A percentile compares a stretch with the other conserved stretches of the same genome.
phyloP scores from a whole-genome alignment of 2,113 vertebrate species.

The Rhinoptilus africanus region DNA sequence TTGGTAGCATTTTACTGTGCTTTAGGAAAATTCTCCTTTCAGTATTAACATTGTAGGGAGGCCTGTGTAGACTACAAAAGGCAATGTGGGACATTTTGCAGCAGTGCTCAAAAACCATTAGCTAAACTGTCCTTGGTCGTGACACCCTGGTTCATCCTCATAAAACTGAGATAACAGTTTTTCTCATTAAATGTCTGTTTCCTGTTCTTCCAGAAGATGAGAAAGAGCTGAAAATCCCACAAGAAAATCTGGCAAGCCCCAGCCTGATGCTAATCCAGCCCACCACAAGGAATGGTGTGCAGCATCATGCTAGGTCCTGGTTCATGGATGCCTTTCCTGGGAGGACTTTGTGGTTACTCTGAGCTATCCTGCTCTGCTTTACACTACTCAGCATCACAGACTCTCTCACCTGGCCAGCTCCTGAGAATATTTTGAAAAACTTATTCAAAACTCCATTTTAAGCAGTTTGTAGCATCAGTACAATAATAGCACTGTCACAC shows the following conservation, averaged over 20 bases:
- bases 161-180: neutral
- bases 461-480: neutral
- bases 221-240: neutral
- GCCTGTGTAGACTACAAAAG: neutral
- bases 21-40: neutral
- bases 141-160: neutral
- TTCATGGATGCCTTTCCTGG: neutral
- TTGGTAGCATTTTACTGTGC: neutral
- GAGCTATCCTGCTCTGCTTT: neutral
- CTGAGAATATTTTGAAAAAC: neutral
- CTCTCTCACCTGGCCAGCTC: neutral
- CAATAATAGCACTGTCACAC: neutral
- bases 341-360: neutral
- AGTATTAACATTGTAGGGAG: neutral
- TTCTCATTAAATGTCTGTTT: neutral
- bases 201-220: neutral
- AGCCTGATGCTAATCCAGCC: neutral
- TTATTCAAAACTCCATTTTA: neutral
- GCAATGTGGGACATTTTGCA: neutral
- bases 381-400: rapidly evolving
- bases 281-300: rapidly evolving
- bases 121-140: neutral
- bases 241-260: neutral
- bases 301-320: neutral
- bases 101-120: neutral